Percentiles rank a stretch among this genome's conserved stretches.
These are phyloP conservation scores for Cephus runcator DNA, from an alignment of 2,888 invertebrate genomes.

Conservation along the genomic window DNA sequence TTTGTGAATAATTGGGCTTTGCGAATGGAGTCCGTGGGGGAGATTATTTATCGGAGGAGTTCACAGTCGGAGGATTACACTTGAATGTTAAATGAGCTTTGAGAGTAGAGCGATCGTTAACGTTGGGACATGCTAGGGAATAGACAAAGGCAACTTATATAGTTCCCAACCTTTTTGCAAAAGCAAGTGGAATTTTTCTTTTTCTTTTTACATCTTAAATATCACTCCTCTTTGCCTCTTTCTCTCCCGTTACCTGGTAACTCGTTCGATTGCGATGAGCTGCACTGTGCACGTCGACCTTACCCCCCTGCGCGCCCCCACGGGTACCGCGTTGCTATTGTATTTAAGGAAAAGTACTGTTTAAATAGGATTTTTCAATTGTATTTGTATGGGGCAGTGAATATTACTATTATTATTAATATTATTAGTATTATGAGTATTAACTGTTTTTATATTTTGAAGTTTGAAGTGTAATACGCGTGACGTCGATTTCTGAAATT, in stretches of 20 bases:
- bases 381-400: conserved; percentile 27
- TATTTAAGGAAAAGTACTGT: conserved; percentile 31
- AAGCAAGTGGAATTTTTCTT: not conserved
- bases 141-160: not conserved
- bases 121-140: not conserved
- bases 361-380: conserved; percentile 57
- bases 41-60: not conserved
- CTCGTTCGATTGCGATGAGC: not conserved
- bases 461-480: conserved; percentile 2
- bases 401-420: not conserved
- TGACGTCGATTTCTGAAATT: not conserved
- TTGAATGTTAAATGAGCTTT: not conserved
- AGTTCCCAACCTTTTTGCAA: not conserved
- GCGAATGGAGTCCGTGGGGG: not conserved
- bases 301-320: not conserved
- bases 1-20: not conserved
- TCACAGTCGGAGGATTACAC: not conserved
- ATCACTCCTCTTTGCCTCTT: not conserved
- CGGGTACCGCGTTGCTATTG: not conserved
- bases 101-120: not conserved
- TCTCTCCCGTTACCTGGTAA: not conserved
- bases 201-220: not conserved
- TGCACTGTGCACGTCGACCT: not conserved
- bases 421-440: conserved; percentile 45
- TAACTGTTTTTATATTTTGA: conserved; percentile 49